phyloP scores from a whole-genome alignment of 2,113 vertebrate genomes.

The Aleadryas rufinucha region DNA sequence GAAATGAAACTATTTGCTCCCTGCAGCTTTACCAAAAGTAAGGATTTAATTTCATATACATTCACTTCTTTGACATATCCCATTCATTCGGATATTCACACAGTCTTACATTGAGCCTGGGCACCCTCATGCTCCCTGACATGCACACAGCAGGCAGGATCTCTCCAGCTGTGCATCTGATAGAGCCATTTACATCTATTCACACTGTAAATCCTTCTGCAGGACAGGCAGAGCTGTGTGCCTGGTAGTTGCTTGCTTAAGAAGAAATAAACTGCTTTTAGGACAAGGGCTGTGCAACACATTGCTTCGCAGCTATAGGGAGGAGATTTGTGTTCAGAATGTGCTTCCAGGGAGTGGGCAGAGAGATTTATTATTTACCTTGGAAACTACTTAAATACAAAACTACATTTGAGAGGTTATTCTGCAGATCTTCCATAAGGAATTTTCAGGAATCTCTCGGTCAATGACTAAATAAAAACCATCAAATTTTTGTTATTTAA shows the following conservation, averaged over 20 bases:
- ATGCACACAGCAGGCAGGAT: not conserved
- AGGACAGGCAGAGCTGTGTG: not conserved
- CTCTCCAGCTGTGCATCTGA: not conserved
- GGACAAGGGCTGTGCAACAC: not conserved
- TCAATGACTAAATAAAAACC: not conserved
- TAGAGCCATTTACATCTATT: not conserved
- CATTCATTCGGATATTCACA: fast-evolving
- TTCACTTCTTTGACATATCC: not conserved
- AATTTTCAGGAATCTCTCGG: not conserved
- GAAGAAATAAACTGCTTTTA: not conserved
- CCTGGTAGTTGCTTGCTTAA: not conserved
- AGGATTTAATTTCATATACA: not conserved
- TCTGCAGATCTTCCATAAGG: not conserved
- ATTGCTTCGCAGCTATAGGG: not conserved
- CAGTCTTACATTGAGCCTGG: not conserved
- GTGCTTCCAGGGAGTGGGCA: not conserved
- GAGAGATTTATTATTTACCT: not conserved
- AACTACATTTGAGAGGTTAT: not conserved
- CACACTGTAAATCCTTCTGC: not conserved
- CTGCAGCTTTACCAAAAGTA: not conserved
- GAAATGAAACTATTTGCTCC: not conserved
- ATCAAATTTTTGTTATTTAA: not conserved
- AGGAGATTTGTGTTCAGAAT: not conserved
- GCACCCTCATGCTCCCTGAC: not conserved
- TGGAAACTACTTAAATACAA: not conserved